Conservation (phyloP, 2,797 vertebrate species). For the Enteromius viviparus region DNA sequence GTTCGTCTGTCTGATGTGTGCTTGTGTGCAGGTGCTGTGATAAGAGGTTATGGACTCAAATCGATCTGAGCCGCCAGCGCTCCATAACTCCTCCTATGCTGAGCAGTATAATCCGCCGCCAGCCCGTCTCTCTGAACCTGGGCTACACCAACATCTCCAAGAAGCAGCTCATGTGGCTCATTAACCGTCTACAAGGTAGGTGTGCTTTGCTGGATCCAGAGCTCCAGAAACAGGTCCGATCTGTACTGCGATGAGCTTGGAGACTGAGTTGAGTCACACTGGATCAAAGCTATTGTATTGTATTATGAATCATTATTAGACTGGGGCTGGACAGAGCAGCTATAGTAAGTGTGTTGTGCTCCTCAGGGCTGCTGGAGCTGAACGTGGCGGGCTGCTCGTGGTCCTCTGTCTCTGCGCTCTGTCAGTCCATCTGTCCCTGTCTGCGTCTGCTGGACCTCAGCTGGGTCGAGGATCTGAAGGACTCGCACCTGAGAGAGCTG, state of each 20-base stretch:
- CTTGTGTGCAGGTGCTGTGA: constrained; percentile 85
- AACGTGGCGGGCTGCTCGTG: constrained; percentile 87
- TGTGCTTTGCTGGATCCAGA: not conserved
- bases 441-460: constrained; percentile 87
- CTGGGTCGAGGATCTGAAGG: constrained; percentile 89
- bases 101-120: constrained; percentile 89
- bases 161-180: constrained; percentile 94
- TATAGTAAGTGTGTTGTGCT: not conserved
- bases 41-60: constrained; percentile 87
- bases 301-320: not conserved
- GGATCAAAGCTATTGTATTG: not conserved
- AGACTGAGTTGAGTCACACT: not conserved
- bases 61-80: constrained; percentile 88
- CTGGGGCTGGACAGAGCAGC: not conserved
- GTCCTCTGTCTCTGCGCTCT: constrained; percentile 87
- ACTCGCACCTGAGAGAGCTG: constrained; percentile 89
- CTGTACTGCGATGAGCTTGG: too few species aligned
- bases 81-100: constrained; percentile 92
- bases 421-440: constrained; percentile 86
- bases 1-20: not conserved
- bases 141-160: constrained; percentile 93
- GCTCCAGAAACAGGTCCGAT: not conserved
- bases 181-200: constrained; percentile 88
- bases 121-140: constrained; percentile 87
- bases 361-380: constrained; percentile 85